phyloP scores from a whole-genome alignment of 1,140 invertebrate genomes.

The Cyclina sinensis region DNA sequence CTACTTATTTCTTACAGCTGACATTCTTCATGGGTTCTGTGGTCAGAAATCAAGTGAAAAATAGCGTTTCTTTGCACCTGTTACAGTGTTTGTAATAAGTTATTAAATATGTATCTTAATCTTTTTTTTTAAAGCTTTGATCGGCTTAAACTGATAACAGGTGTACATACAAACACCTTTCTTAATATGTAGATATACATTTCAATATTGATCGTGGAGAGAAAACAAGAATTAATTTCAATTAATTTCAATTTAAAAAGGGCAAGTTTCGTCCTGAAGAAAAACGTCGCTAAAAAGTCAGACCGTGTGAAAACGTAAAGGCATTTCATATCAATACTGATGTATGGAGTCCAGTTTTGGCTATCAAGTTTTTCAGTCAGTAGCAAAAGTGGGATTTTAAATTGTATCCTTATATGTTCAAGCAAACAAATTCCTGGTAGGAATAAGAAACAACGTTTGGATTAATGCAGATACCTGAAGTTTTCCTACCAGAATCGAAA shows the following conservation, averaged over 20 bases:
- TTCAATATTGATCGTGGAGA: not conserved
- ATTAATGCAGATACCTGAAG: no score
- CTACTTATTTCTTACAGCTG: no score
- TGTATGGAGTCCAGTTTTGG: no score
- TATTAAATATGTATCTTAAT: conserved; percentile 12
- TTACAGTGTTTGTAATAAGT: conserved; percentile 29
- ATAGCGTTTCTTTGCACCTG: not conserved
- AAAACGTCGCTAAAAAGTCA: not conserved
- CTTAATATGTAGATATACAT: not conserved
- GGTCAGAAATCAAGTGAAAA: no score
- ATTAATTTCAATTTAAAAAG: not conserved
- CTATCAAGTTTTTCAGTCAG: no score
- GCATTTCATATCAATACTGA: no score
- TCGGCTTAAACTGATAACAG: not conserved
- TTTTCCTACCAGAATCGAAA: no score
- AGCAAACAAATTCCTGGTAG: no score
- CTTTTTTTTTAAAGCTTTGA: conserved; percentile 1
- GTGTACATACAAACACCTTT: not conserved
- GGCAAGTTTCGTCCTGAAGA: not conserved
- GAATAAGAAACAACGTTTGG: no score
- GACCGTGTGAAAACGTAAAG: conserved; percentile 44
- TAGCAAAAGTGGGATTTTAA: no score
- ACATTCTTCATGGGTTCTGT: no score
- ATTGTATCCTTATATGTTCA: no score
- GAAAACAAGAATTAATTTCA: not conserved